Evolutionary conservation across 1,140 invertebrate genomes (phyloP), one percentile per base, ranked within the genome.

Genomic region (Thalassaphorura encarpata): DNA sequence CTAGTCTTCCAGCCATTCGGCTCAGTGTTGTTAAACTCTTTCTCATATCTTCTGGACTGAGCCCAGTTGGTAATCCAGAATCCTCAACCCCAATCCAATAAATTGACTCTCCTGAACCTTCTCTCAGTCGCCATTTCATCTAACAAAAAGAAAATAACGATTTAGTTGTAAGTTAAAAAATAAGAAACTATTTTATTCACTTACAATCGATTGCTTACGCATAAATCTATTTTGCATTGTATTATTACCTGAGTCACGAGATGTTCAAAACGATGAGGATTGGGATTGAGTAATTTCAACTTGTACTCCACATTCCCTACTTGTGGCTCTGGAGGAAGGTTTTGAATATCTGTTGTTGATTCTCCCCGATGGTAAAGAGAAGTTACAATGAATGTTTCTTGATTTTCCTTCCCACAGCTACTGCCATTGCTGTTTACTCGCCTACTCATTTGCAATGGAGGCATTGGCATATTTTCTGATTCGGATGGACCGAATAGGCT

Each of bases 1-100:
- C 85, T 6, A 96, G 71, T 67, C 85, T 85, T 21, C 74, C 72
- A 6, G 89, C 88, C 91, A 97, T 96, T 56, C 82, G 78, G 46
- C 83, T 74, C 18, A 97, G 73, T 1, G 90, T 91, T 45, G 80
- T 76, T 43, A 97, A 72, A 26, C 88, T 93, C 4, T 82, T 82
- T 28, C 80, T 77, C 77, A 97, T 84, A 49, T 94, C 89, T 15
- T 80, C 73, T 51, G 80, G 78, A 13, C 80, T 79, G 5, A 97
- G 75, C 8, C 93, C 92, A 13, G 84, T 78, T 59, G 96, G 71
- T 26, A 82, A 76, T 1, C 94, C 94, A 71, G 85, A 90, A 72
- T 97, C 94, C 56, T 91, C 87, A 0, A 97, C 93, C 0, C 93
- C 61, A 23, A 97, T 89, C 75, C 95, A 89, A 75, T 98, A 98